phyloP scores from a whole-genome alignment of 2,113 vertebrate genomes.

The Sphaerodactylus townsendi region DNA sequence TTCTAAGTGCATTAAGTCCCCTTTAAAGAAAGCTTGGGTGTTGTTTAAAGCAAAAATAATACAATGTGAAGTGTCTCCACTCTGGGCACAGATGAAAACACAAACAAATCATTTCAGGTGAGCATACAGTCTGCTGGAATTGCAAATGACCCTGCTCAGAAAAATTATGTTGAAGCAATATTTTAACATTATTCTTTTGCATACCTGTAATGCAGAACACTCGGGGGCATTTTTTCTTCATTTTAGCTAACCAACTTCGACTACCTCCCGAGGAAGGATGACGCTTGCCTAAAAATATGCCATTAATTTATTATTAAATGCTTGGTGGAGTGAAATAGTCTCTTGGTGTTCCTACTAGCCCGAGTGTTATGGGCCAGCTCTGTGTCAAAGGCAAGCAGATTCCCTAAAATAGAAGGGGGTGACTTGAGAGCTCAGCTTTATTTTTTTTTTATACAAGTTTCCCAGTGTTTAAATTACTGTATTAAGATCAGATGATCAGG shows the following conservation, averaged over 20 bases:
- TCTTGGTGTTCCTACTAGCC: background rate
- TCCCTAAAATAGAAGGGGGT: slow-evolving; percentile 7
- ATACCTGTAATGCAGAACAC: background rate
- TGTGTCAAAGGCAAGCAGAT: background rate
- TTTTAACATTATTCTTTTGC: slow-evolving; percentile 10
- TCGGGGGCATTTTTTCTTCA: slow-evolving; percentile 35
- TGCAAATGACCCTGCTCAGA: slow-evolving; percentile 35
- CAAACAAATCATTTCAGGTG: slow-evolving; percentile 52
- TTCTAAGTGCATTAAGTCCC: background rate
- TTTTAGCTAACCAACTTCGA: slow-evolving; percentile 47
- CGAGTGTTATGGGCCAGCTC: background rate
- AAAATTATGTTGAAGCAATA: slow-evolving; percentile 39
- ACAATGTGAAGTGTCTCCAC: slow-evolving; percentile 45
- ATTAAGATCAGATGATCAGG: background rate
- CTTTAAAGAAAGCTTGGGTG: slow-evolving; percentile 28
- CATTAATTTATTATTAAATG: slow-evolving; percentile 28
- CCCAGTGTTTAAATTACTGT: background rate
- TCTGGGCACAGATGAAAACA: slow-evolving; percentile 29
- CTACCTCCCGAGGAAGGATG: slow-evolving; percentile 11
- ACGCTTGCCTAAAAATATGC: background rate
- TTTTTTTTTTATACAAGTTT: slow-evolving; percentile 40
- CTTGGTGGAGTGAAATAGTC: slow-evolving; percentile 27
- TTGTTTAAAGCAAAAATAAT: slow-evolving; percentile 52
- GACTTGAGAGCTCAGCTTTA: background rate
- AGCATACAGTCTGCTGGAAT: slow-evolving; percentile 38